Evolutionary conservation across 2,113 vertebrate genomes (phyloP).

Genomic region (Datnioides undecimradiatus): DNA sequence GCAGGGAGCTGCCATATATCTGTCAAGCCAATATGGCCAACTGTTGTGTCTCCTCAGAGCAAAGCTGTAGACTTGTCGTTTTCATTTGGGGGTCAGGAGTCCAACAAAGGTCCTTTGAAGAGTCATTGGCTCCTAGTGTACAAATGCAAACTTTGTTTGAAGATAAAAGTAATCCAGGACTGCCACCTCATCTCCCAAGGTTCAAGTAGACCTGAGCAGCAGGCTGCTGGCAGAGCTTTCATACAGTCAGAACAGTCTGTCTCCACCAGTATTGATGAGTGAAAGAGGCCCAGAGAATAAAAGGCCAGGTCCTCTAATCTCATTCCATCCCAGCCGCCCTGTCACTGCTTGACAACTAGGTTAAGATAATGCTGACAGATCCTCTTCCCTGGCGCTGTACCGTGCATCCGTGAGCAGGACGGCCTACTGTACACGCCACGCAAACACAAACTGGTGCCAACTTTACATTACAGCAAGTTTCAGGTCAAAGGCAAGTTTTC

Average conservation of each 20-base stretch:
- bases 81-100: background rate
- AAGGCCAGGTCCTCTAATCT: constrained; percentile 61
- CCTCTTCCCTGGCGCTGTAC: constrained; percentile 26
- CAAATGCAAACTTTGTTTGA: background rate
- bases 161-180: background rate
- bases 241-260: constrained; percentile 3
- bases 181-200: background rate
- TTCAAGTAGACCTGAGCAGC: background rate
- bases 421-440: background rate
- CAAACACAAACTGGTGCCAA: background rate
- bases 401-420: background rate
- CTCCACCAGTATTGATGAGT: constrained; percentile 34
- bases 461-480: background rate
- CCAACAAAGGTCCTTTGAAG: constrained; percentile 1
- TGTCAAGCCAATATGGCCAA: constrained; percentile 57
- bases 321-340: constrained; percentile 45
- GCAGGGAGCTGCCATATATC: constrained; percentile 35
- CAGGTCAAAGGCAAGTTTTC: background rate
- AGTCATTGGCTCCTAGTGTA: background rate
- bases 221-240: constrained; percentile 11
- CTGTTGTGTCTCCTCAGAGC: constrained; percentile 56
- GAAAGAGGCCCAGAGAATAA: constrained; percentile 39
- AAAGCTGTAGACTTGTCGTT: constrained; percentile 24
- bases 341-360: constrained; percentile 53
- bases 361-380: constrained; percentile 69